These are phyloP conservation scores for Caenorhabditis sp. DNA, from an alignment of 2,888 invertebrate genomes.

Conservation along the genomic window DNA sequence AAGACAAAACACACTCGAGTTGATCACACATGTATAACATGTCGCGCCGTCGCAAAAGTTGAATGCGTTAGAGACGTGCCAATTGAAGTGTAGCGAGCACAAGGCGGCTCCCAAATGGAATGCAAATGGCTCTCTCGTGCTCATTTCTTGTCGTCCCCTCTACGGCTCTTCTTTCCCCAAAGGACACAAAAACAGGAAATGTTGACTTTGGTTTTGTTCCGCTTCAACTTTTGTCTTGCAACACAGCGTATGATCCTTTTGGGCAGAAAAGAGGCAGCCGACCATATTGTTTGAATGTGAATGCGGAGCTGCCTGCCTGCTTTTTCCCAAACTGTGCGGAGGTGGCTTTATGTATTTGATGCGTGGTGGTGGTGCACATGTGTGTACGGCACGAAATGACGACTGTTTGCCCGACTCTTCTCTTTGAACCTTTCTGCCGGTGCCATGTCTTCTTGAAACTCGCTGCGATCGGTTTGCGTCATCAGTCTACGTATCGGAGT, in stretches of 20 bases:
- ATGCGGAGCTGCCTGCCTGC: not conserved
- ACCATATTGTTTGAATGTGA: constrained; percentile 6
- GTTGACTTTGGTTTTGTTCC: not conserved
- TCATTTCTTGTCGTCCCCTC: constrained; percentile 18
- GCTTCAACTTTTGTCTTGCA: too few species aligned
- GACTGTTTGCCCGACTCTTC: constrained; percentile 45
- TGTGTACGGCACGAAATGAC: constrained; percentile 35
- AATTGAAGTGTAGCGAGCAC: constrained; percentile 48
- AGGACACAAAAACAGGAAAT: not conserved
- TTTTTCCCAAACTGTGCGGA: constrained; percentile 15
- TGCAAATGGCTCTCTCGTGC: constrained; percentile 32
- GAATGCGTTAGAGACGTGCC: constrained; percentile 47
- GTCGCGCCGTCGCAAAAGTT: constrained; percentile 11
- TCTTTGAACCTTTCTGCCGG: constrained; percentile 26
- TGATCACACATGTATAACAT: constrained; percentile 48
- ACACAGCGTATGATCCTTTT: not conserved
- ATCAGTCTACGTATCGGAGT: constrained; percentile 12
- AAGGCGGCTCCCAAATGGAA: constrained; percentile 46
- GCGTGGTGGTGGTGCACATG: constrained; percentile 23
- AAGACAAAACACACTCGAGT: not conserved
- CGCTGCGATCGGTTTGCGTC: constrained; percentile 14
- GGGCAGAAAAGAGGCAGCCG: not conserved
- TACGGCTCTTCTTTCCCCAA: not conserved
- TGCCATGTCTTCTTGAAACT: not conserved
- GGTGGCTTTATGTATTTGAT: not conserved